Evolutionary conservation across 2,797 vertebrate genomes (phyloP).

Genomic region (Florisuga fusca): DNA sequence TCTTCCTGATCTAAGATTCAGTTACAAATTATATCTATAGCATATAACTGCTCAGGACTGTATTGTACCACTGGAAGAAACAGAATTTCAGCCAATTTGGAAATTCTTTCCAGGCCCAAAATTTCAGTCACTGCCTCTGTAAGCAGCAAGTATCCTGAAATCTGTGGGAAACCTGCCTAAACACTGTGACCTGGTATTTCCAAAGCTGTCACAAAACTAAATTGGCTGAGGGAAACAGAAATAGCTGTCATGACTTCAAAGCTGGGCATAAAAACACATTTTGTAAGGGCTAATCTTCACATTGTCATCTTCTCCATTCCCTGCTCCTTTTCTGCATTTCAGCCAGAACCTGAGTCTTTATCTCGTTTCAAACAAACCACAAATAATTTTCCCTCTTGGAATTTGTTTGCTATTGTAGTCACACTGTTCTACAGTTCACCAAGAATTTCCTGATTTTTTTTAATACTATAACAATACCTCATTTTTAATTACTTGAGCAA

Average conservation of each 20-base stretch:
- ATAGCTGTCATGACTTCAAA: background rate
- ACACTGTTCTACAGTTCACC: background rate
- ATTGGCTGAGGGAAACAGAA: background rate
- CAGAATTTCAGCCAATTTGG: background rate
- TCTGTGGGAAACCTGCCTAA: background rate
- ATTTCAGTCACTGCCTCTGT: background rate
- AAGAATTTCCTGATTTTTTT: slow-evolving; percentile 33
- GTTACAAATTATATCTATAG: background rate
- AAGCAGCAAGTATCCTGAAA: background rate
- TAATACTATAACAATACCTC: slow-evolving; percentile 61
- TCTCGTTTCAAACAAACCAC: background rate
- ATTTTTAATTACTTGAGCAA: slow-evolving; percentile 84
- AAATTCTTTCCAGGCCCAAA: background rate
- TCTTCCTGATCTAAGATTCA: background rate
- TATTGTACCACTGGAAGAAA: background rate
- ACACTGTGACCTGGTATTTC: background rate
- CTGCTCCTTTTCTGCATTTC: background rate
- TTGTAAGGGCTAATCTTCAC: background rate
- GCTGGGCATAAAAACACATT: background rate
- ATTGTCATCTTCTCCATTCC: background rate
- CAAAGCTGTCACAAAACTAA: fast-evolving
- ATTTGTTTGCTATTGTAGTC: background rate
- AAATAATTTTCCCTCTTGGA: background rate
- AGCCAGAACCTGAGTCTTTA: background rate
- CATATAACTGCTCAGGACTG: background rate